Percentiles rank a stretch among this genome's conserved stretches.
These are phyloP conservation scores for Catalaphyllia jardinei DNA, from an alignment of 64 coral and sea anemone genomes.

Conservation along the genomic window DNA sequence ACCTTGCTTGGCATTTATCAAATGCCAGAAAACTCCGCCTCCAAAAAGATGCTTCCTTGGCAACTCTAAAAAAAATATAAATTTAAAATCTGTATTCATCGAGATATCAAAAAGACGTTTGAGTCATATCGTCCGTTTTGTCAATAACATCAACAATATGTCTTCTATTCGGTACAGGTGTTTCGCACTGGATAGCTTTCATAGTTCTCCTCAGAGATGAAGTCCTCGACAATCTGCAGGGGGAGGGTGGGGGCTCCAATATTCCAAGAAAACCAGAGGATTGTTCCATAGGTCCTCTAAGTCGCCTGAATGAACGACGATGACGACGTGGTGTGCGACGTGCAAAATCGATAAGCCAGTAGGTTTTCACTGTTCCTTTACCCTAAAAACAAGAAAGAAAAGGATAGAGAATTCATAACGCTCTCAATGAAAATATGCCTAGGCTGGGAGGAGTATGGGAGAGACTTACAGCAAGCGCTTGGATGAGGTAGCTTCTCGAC, in stretches of 20 bases:
- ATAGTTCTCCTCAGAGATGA: constrained; percentile 39
- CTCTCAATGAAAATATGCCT: no score
- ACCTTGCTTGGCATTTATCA: no score
- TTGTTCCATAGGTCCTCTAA: background rate
- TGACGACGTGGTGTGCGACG: background rate
- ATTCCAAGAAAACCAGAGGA: constrained; percentile 4
- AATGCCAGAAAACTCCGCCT: no score
- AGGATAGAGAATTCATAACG: no score
- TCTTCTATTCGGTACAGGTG: background rate
- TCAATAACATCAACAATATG: background rate
- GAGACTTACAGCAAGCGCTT: no score
- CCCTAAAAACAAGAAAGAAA: background rate
- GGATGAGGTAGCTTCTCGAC: no score
- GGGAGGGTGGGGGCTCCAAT: constrained; percentile 20
- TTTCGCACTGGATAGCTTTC: constrained; percentile 10
- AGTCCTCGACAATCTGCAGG: background rate
- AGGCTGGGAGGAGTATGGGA: no score
- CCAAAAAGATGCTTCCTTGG: no score
- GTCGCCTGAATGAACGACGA: background rate
- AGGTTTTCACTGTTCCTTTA: constrained; percentile 31
- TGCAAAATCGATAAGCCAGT: constrained; percentile 14
- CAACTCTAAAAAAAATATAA: no score
- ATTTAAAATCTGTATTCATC: no score
- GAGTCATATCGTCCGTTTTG: background rate
- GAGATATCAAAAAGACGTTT: background rate